Evolutionary conservation across 2,113 vertebrate species (phyloP).

Genomic region (Mohoua ochrocephala): DNA sequence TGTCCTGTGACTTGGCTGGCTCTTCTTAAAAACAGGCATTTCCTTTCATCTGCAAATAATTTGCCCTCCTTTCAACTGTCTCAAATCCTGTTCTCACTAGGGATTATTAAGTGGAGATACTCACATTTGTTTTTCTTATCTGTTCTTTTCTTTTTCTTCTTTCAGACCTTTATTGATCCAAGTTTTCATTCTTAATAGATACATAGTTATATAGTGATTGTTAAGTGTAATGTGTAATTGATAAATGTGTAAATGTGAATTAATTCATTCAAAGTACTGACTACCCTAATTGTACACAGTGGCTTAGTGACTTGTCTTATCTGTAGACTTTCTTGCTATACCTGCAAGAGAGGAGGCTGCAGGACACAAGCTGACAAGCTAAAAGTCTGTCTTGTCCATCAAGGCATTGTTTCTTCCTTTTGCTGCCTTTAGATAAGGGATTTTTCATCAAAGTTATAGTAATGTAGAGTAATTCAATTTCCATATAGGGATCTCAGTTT

Average conservation of each 20-base stretch:
- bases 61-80: neutral
- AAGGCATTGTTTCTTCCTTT: neutral
- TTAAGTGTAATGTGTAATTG: neutral
- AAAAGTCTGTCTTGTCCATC: neutral
- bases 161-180: neutral
- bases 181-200: neutral
- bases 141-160: neutral
- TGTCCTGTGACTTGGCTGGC: neutral
- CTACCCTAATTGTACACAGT: neutral
- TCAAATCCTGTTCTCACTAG: neutral
- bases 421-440: neutral
- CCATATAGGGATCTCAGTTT: neutral
- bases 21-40: neutral
- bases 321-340: neutral
- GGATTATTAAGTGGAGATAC: neutral
- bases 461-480: neutral
- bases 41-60: neutral
- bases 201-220: neutral
- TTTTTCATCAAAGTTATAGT: neutral
- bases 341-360: neutral
- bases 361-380: neutral
- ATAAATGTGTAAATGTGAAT: neutral
- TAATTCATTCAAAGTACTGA: neutral
- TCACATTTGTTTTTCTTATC: neutral
- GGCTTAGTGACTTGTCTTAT: neutral